Conservation (phyloP, 2,888 invertebrate species). For the Scaptomyza caliginosa region DNA sequence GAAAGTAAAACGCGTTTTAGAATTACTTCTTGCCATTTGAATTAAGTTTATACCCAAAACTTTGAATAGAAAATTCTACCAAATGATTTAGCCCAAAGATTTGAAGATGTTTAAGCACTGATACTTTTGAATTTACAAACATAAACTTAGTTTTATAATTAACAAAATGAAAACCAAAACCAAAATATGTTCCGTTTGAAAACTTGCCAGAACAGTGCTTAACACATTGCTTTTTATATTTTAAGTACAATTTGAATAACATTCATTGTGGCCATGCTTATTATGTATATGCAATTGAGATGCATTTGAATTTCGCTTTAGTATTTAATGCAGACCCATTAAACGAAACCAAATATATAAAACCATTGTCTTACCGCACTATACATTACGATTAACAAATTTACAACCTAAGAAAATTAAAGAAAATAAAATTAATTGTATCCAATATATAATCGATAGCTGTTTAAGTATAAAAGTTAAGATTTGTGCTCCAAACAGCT, state of each 20-base stretch:
- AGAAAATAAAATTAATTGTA: slow-evolving; percentile 23
- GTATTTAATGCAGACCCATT: slow-evolving; percentile 7
- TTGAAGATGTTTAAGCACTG: slow-evolving; percentile 30
- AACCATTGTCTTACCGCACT: slow-evolving; percentile 12
- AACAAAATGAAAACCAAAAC: slow-evolving; percentile 47
- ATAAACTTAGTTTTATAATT: slow-evolving; percentile 33
- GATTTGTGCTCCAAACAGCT: background rate
- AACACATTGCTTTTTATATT: slow-evolving; percentile 10
- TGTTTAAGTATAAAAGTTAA: background rate
- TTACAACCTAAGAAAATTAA: slow-evolving; percentile 16
- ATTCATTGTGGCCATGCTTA: slow-evolving; percentile 63
- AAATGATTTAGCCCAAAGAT: slow-evolving; percentile 70
- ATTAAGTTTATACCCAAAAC: slow-evolving; percentile 42
- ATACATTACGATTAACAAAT: background rate
- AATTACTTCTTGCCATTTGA: slow-evolving; percentile 72
- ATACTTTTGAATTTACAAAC: slow-evolving; percentile 38
- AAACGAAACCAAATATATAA: slow-evolving; percentile 33
- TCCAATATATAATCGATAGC: background rate
- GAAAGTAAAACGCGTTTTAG: slow-evolving; percentile 37
- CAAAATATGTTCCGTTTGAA: slow-evolving; percentile 22
- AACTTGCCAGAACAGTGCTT: slow-evolving; percentile 66
- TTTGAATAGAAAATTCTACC: slow-evolving; percentile 53
- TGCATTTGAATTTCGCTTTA: slow-evolving; percentile 51
- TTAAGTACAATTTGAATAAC: slow-evolving; percentile 23
- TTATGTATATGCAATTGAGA: slow-evolving; percentile 11